These are phyloP conservation scores for Porites australiensis DNA, from an alignment of 64 coral and sea anemone genomes.

Conservation along the genomic window DNA sequence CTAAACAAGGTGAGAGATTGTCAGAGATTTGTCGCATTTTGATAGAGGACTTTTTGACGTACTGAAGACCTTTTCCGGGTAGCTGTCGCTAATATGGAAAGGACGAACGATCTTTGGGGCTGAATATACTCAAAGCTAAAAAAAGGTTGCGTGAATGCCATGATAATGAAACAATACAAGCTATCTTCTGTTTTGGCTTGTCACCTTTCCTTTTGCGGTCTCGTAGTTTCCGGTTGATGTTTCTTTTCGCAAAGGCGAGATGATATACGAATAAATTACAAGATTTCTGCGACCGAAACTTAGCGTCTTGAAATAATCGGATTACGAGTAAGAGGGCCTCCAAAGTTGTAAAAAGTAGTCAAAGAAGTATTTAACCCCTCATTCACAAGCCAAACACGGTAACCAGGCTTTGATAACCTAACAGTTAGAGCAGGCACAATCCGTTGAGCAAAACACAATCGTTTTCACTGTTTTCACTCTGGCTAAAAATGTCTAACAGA, in stretches of 20 bases:
- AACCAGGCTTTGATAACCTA: no score
- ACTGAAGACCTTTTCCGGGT: no score
- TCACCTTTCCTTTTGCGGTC: neutral
- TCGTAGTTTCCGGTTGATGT: constrained; percentile 9
- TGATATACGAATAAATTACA: neutral
- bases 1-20: neutral
- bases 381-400: neutral
- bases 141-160: neutral
- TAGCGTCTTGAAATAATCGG: neutral
- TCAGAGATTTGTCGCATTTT: neutral
- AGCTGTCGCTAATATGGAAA: no score
- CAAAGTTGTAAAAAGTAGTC: neutral
- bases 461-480: neutral
- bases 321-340: neutral
- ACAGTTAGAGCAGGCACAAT: neutral
- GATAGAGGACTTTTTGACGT: no score
- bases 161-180: neutral
- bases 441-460: neutral
- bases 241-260: neutral
- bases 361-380: neutral
- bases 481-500: neutral
- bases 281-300: neutral
- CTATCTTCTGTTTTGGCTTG: neutral
- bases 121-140: no score
- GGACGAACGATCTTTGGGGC: no score